Conservation (phyloP, 2,797 vertebrate species). For the Molossus alvarezi region DNA sequence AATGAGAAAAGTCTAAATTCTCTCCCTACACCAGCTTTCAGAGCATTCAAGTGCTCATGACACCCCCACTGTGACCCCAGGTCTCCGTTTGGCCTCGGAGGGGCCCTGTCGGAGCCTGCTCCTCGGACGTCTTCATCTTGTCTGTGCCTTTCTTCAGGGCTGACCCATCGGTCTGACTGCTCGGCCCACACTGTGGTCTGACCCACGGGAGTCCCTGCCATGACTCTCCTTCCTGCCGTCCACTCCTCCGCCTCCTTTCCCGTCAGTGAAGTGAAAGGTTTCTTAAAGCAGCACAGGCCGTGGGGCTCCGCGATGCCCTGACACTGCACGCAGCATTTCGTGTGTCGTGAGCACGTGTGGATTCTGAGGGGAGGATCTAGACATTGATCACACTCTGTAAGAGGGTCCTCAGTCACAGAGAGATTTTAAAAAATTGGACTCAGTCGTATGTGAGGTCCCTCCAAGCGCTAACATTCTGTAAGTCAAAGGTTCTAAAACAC, state of each 20-base stretch:
- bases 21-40: constrained; percentile 44
- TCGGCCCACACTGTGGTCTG: too few relatives aligned
- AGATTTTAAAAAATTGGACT: neutral
- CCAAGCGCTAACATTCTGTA: constrained; percentile 47
- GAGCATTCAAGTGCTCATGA: neutral
- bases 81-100: neutral
- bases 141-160: neutral
- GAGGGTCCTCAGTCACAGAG: constrained; percentile 48
- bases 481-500: constrained; percentile 59
- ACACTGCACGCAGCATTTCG: neutral
- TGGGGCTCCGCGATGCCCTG: neutral
- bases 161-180: neutral
- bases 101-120: neutral
- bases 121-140: neutral
- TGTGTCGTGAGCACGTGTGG: neutral
- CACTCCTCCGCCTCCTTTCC: neutral
- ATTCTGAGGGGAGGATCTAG: neutral
- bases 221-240: neutral
- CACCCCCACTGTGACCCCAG: neutral
- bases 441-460: constrained; percentile 59
- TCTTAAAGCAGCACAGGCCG: neutral
- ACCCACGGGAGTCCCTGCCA: neutral
- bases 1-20: neutral
- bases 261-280: neutral
- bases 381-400: constrained; percentile 49